A percentile compares a stretch with the other conserved stretches of the same genome.
Evolutionary conservation across 2,797 vertebrate genomes (phyloP).

Genomic region (Peromyscus attwateri): DNA sequence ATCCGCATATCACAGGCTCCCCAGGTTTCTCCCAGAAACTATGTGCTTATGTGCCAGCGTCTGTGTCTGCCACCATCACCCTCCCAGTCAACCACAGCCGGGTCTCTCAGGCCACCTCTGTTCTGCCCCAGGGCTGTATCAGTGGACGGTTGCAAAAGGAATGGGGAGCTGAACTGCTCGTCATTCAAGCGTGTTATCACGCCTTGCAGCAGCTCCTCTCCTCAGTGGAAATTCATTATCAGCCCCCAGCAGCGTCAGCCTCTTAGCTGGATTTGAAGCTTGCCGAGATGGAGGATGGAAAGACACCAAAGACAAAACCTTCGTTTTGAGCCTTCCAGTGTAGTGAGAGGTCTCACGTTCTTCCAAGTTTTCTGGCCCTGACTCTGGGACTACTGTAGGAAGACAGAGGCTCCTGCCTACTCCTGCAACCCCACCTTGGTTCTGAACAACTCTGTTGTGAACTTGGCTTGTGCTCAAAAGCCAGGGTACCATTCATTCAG

Average conservation of each 20-base stretch:
- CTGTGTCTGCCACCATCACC: background rate
- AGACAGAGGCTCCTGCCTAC: slow-evolving; percentile 65
- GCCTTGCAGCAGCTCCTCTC: background rate
- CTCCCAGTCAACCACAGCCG: background rate
- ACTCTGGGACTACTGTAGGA: slow-evolving; percentile 61
- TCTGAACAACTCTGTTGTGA: slow-evolving; percentile 76
- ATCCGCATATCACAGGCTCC: background rate
- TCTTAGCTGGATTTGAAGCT: background rate
- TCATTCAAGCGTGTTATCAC: background rate
- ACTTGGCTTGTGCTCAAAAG: slow-evolving; percentile 71
- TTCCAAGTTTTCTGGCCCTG: slow-evolving; percentile 70
- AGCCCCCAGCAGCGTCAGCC: background rate
- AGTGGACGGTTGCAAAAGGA: background rate
- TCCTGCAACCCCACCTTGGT: slow-evolving; percentile 41
- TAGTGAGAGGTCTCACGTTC: slow-evolving; percentile 65
- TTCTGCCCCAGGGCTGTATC: background rate
- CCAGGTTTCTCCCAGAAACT: background rate
- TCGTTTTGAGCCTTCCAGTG: slow-evolving; percentile 67
- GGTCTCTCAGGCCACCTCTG: background rate
- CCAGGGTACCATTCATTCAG: slow-evolving; percentile 75
- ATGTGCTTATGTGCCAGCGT: background rate
- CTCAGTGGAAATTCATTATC: background rate
- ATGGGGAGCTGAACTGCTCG: background rate
- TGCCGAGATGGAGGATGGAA: background rate
- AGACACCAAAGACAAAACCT: background rate